These are phyloP conservation scores for Pollenia labialis DNA, from an alignment of 2,888 invertebrate genomes.

Conservation along the genomic window DNA sequence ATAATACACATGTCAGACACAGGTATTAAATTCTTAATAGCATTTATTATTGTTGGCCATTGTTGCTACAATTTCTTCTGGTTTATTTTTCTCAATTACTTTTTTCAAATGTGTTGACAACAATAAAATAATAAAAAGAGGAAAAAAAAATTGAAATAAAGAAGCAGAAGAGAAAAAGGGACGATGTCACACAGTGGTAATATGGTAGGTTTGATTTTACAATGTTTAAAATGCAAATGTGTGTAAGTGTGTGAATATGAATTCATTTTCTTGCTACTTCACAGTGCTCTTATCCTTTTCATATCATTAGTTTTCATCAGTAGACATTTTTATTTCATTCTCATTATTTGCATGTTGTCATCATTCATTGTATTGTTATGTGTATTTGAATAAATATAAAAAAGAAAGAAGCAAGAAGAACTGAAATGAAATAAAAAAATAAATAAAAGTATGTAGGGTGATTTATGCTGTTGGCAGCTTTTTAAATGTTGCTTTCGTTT, in stretches of 20 bases:
- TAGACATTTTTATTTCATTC: slow-evolving; percentile 64
- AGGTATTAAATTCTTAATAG: slow-evolving; percentile 80
- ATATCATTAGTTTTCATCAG: slow-evolving; percentile 66
- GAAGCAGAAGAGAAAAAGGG: neutral
- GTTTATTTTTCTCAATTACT: slow-evolving; percentile 4
- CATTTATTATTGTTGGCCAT: slow-evolving; percentile 65
- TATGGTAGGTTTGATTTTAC: slow-evolving; percentile 45
- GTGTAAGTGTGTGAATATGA: slow-evolving; percentile 24
- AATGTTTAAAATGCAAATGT: slow-evolving; percentile 25
- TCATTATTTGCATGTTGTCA: slow-evolving; percentile 44
- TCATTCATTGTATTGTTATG: slow-evolving; percentile 52
- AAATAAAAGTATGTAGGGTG: slow-evolving; percentile 55
- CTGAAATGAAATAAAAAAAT: neutral
- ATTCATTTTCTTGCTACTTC: slow-evolving; percentile 37
- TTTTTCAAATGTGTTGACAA: slow-evolving; percentile 32
- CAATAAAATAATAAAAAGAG: neutral
- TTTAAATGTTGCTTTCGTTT: slow-evolving; percentile 66
- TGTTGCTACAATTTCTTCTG: slow-evolving; percentile 48
- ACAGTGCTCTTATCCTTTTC: slow-evolving; percentile 50
- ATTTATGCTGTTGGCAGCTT: slow-evolving; percentile 69
- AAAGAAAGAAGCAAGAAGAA: neutral
- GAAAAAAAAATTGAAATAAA: neutral
- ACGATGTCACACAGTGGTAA: slow-evolving; percentile 37
- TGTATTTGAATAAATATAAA: slow-evolving; percentile 42
- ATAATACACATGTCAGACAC: slow-evolving; percentile 81